Percentiles rank a stretch among this genome's conserved stretches.
These are phyloP conservation scores for Drosophila barbarae DNA, from an alignment of 2,888 invertebrate genomes.

Conservation along the genomic window DNA sequence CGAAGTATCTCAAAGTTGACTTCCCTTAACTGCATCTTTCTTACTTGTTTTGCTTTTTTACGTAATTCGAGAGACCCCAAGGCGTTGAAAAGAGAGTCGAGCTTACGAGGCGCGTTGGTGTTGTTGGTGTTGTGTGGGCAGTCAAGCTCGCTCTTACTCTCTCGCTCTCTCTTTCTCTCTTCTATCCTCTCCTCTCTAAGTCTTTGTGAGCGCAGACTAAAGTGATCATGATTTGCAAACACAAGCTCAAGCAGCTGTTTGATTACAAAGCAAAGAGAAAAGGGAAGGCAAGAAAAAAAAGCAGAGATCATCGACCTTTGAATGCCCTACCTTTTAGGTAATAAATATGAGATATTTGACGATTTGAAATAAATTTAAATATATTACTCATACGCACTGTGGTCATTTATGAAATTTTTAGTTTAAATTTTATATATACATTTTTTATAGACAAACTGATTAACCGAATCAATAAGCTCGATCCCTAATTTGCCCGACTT, in stretches of 20 bases:
- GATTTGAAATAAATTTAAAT: too few relatives aligned
- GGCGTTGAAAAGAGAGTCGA: slow-evolving; percentile 36
- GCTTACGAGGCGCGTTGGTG: slow-evolving; percentile 45
- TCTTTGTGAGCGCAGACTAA: slow-evolving; percentile 8
- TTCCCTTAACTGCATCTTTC: not conserved
- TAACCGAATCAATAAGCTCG: not conserved
- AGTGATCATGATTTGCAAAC: slow-evolving; percentile 51
- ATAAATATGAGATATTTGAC: too few relatives aligned
- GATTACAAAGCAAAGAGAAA: slow-evolving; percentile 23
- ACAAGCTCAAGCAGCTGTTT: slow-evolving; percentile 61
- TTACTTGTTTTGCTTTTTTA: slow-evolving; percentile 37
- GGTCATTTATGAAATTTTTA: too few relatives aligned
- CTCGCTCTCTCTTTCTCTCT: not conserved
- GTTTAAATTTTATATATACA: too few relatives aligned
- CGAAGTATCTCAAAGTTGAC: not conserved
- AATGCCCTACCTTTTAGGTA: slow-evolving; percentile 3
- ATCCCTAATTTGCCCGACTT: not conserved
- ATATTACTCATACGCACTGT: too few relatives aligned
- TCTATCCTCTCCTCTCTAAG: slow-evolving; percentile 7
- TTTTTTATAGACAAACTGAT: not conserved
- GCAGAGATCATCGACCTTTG: not conserved
- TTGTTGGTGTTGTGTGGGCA: slow-evolving; percentile 29
- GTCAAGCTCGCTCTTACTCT: slow-evolving; percentile 13
- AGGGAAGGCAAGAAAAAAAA: not conserved
- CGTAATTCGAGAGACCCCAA: slow-evolving; percentile 50